A percentile compares a stretch with the other conserved stretches of the same genome.
Evolutionary conservation across 2,113 vertebrate genomes (phyloP).

Genomic region (Athene noctua): DNA sequence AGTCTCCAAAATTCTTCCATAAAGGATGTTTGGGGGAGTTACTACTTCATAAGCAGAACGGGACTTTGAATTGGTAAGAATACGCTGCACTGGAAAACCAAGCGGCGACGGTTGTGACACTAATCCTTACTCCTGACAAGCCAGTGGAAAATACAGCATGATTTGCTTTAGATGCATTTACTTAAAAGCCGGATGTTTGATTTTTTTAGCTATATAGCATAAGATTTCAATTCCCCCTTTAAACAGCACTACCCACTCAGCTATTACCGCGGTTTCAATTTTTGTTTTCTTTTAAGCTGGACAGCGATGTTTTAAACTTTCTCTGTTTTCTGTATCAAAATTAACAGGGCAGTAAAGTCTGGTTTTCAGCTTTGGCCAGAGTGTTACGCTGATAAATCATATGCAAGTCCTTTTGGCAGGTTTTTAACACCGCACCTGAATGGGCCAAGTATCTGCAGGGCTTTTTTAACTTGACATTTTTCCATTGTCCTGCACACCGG

Average conservation of each 20-base stretch:
- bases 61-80: neutral
- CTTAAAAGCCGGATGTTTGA: neutral
- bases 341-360: constrained; percentile 11
- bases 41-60: neutral
- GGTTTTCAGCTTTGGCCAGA: constrained; percentile 43
- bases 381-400: constrained; percentile 32
- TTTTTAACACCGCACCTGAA: constrained; percentile 13
- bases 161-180: constrained; percentile 4
- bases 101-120: accelerated
- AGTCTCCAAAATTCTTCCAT: neutral
- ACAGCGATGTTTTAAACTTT: neutral
- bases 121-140: neutral
- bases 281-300: neutral
- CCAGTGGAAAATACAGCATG: neutral
- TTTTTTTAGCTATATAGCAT: neutral
- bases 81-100: neutral
- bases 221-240: neutral
- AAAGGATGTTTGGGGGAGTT: neutral
- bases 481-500: constrained; percentile 7
- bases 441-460: constrained; percentile 37
- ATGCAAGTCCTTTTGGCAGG: constrained; percentile 6
- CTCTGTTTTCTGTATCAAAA: constrained; percentile 68
- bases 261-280: neutral
- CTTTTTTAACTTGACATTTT: neutral
- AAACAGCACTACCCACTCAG: neutral